Conservation (phyloP, 2,113 vertebrate species). For the Daphoenositta chrysoptera region DNA sequence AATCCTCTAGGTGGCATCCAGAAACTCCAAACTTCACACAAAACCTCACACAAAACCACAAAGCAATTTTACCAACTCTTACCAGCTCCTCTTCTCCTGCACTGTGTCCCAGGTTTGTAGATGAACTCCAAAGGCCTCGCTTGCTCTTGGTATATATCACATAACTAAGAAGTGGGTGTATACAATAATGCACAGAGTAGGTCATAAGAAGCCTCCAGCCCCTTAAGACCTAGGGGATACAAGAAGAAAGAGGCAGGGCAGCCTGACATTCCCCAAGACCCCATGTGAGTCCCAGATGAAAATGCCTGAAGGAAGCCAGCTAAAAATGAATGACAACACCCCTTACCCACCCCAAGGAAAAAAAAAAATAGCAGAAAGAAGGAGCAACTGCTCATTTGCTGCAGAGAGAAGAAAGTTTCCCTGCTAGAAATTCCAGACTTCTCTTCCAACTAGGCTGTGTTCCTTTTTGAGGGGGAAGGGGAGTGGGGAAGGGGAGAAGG, state of each 20-base stretch:
- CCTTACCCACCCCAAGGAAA: constrained; percentile 58
- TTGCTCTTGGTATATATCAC: constrained; percentile 41
- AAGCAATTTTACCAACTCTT: constrained; percentile 65
- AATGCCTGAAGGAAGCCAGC: constrained; percentile 66
- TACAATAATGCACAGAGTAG: constrained; percentile 71
- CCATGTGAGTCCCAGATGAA: constrained; percentile 60
- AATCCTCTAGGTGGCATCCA: constrained; percentile 42
- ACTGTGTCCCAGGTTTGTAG: constrained; percentile 63
- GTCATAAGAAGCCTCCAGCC: constrained; percentile 63
- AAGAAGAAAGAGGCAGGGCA: constrained; percentile 66
- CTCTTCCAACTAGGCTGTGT: constrained; percentile 71
- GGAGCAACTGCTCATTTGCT: constrained; percentile 61
- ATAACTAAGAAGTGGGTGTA: constrained; percentile 58
- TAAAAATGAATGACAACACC: constrained; percentile 55
- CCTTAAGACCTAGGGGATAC: constrained; percentile 56
- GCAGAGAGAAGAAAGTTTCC: constrained; percentile 68
- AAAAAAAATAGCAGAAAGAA: constrained; percentile 69
- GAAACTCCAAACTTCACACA: not conserved
- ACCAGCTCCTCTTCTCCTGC: constrained; percentile 60
- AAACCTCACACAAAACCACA: too few relatives aligned
- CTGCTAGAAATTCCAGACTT: constrained; percentile 73
- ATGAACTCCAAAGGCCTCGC: constrained; percentile 66
- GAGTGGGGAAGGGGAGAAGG: constrained; percentile 33
- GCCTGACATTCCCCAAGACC: constrained; percentile 60
- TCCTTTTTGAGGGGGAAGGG: constrained; percentile 20